Conservation (phyloP, 2,797 vertebrate genomes). For the Typhlichthys subterraneus region DNA sequence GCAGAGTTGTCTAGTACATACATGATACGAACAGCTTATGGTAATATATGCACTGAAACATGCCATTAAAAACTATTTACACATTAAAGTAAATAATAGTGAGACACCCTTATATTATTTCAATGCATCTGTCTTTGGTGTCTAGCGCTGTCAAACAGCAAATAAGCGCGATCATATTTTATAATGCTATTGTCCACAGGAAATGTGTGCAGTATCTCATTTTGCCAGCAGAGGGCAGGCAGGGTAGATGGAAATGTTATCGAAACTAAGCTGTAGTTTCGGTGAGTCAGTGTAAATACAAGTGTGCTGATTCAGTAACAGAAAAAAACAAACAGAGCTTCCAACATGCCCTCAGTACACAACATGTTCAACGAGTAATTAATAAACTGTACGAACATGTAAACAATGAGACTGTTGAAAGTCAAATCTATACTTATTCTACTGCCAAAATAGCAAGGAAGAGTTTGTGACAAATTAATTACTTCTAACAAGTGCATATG, state of each 20-base stretch:
- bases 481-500: neutral
- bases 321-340: slow-evolving; percentile 57
- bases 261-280: slow-evolving; percentile 77
- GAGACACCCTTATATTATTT: too few relatives aligned
- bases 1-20: too few relatives aligned
- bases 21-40: too few relatives aligned
- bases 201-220: slow-evolving; percentile 59
- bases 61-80: too few relatives aligned
- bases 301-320: slow-evolving; percentile 65
- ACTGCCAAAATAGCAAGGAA: slow-evolving; percentile 45
- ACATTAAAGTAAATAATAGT: too few relatives aligned
- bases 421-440: slow-evolving; percentile 38
- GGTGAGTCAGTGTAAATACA: slow-evolving; percentile 77
- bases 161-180: neutral
- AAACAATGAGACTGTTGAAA: slow-evolving; percentile 49
- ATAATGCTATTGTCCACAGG: slow-evolving; percentile 10
- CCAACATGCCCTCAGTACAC: slow-evolving; percentile 39
- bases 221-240: slow-evolving; percentile 80
- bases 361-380: slow-evolving; percentile 13
- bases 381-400: slow-evolving; percentile 22
- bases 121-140: too few relatives aligned
- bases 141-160: neutral
- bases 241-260: slow-evolving; percentile 69
- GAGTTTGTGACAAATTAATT: neutral
- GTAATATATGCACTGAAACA: too few relatives aligned